These are phyloP conservation scores for Caenorhabditis wallacei DNA, from an alignment of 2,888 invertebrate genomes.

Conservation along the genomic window DNA sequence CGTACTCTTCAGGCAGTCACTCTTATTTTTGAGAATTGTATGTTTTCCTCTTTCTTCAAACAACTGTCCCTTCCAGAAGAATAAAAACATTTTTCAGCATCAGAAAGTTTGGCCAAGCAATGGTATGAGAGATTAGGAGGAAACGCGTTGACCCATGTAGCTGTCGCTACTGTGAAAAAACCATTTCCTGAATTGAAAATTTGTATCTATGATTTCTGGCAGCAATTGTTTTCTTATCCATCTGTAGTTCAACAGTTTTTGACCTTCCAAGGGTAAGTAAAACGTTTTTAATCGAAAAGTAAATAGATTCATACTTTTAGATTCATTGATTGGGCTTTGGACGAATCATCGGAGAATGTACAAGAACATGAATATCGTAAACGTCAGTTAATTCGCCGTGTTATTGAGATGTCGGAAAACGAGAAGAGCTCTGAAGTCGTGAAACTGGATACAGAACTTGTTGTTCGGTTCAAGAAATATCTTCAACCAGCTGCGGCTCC, in stretches of 20 bases:
- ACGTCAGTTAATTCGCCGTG: conserved; percentile 24
- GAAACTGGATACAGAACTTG: conserved; percentile 1
- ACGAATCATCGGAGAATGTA: conserved; percentile 46
- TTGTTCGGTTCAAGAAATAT: conserved; percentile 27
- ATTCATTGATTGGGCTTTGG: conserved; percentile 59
- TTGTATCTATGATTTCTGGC: conserved; percentile 42
- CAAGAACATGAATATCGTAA: conserved; percentile 43
- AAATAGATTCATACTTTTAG: conserved; percentile 16
- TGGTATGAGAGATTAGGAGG: conserved; percentile 50
- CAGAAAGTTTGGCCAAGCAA: not conserved
- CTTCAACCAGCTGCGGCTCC: conserved; percentile 40
- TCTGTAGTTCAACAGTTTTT: conserved; percentile 34
- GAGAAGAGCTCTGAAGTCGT: not conserved
- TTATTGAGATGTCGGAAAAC: conserved; percentile 22
- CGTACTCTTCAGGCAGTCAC: conserved; percentile 63
- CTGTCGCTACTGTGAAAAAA: conserved; percentile 43
- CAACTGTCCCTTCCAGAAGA: not conserved
- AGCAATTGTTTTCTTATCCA: conserved; percentile 35
- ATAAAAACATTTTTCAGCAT: conserved; percentile 19
- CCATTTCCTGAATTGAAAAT: conserved; percentile 54
- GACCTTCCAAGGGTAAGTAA: conserved; percentile 35
- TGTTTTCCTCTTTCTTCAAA: no score
- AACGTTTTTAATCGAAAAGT: not conserved
- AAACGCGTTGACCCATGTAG: conserved; percentile 33
- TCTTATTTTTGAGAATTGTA: conserved; percentile 65